Evolutionary conservation across 64 coral and sea anemone species (phyloP).

Genomic region (Acropora tenuis): DNA sequence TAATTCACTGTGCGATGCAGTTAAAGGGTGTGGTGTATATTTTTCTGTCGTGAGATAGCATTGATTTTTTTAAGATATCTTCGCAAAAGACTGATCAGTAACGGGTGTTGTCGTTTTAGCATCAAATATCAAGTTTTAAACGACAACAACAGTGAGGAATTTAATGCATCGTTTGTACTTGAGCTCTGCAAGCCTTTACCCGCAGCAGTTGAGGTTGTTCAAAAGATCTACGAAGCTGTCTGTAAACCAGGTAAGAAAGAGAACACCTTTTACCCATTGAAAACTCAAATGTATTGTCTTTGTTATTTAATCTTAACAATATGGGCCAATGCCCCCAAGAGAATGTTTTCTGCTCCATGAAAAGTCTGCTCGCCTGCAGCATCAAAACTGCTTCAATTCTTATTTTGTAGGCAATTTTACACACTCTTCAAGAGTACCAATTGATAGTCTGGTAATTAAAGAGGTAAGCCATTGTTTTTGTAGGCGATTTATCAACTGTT

Average conservation of each 20-base stretch:
- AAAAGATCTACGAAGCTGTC: slow-evolving; percentile 73
- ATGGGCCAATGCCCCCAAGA: too few relatives aligned
- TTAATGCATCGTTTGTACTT: slow-evolving; percentile 93
- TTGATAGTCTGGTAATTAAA: slow-evolving; percentile 80
- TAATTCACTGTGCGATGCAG: too few relatives aligned
- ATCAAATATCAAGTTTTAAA: slow-evolving; percentile 84
- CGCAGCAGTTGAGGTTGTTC: slow-evolving; percentile 69
- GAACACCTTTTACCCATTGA: not conserved
- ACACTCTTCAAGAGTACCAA: slow-evolving; percentile 81
- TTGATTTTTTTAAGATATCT: too few relatives aligned
- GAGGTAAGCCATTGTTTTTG: slow-evolving; percentile 48
- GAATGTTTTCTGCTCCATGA: too few relatives aligned
- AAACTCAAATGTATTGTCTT: not conserved
- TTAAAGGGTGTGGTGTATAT: too few relatives aligned
- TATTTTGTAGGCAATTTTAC: slow-evolving; percentile 68
- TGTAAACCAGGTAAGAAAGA: slow-evolving; percentile 59
- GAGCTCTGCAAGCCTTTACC: slow-evolving; percentile 84
- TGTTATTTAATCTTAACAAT: too few relatives aligned
- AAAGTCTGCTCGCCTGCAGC: too few relatives aligned
- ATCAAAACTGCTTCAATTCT: too few relatives aligned
- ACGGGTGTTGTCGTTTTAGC: slow-evolving; percentile 29
- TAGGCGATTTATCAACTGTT: not conserved
- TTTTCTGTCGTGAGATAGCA: too few relatives aligned
- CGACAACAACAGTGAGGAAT: slow-evolving; percentile 96
- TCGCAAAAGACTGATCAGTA: not conserved